These are phyloP conservation scores for Bicyclus anynana DNA, from an alignment of 1,140 invertebrate species.

Conservation along the genomic window DNA sequence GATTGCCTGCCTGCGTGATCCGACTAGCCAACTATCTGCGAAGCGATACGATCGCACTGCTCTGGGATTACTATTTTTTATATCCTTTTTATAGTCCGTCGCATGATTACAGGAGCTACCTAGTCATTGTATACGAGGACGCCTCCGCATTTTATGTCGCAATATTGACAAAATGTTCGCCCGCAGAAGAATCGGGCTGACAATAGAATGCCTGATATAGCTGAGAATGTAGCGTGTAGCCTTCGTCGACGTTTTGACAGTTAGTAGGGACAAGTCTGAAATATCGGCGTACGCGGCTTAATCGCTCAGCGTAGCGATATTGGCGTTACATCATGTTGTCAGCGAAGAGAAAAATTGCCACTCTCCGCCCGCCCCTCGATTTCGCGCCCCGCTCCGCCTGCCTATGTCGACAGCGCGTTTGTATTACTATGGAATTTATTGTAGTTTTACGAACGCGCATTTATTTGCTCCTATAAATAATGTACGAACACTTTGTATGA, in stretches of 20 bases:
- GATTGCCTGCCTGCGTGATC: conserved; percentile 70
- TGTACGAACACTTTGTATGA: conserved; percentile 8
- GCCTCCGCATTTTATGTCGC: conserved; percentile 19
- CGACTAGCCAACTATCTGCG: conserved; percentile 59
- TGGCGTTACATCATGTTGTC: conserved; percentile 76
- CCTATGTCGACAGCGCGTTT: conserved; percentile 65
- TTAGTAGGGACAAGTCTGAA: conserved; percentile 73
- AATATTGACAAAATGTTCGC: conserved; percentile 21
- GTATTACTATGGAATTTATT: conserved; percentile 71
- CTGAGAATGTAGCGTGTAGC: conserved; percentile 18
- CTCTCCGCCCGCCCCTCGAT: conserved; percentile 38
- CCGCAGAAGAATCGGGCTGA: conserved; percentile 3
- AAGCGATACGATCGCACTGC: conserved; percentile 46
- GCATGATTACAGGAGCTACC: conserved; percentile 39
- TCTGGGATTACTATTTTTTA: conserved; percentile 48
- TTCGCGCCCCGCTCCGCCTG: conserved; percentile 36
- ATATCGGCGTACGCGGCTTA: conserved; percentile 74
- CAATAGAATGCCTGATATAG: conserved; percentile 14
- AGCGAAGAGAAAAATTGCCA: conserved; percentile 75
- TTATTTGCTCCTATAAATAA: conserved; percentile 44
- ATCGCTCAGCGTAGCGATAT: conserved; percentile 74
- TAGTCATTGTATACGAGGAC: conserved; percentile 25
- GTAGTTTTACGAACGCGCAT: conserved; percentile 68
- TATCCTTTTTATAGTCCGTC: conserved; percentile 49
- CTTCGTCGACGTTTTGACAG: conserved; percentile 59